A percentile compares a stretch with the other conserved stretches of the same genome.
phyloP scores from a whole-genome alignment of 2,888 invertebrate species.

The Cerastis leucographa region DNA sequence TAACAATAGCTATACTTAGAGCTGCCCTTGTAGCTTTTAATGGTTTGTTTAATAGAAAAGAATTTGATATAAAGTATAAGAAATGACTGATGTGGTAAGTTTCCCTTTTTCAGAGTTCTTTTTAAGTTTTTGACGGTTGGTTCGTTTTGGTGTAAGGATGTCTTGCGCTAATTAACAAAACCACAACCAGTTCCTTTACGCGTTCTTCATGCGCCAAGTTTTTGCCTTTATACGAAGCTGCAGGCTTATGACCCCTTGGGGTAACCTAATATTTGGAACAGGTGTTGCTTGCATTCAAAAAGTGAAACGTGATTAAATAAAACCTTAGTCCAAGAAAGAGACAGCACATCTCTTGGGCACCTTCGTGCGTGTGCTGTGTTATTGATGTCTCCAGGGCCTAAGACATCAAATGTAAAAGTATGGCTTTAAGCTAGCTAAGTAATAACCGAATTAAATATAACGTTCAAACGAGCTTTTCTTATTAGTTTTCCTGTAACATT shows the following conservation, averaged over 20 bases:
- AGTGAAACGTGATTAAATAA: background rate
- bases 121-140: background rate
- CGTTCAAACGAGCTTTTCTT: background rate
- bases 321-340: background rate
- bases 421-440: background rate
- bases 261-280: conserved; percentile 6
- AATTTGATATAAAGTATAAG: background rate
- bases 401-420: background rate
- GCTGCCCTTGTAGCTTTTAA: background rate
- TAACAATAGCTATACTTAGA: conserved; percentile 25
- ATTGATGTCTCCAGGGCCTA: background rate
- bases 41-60: conserved; percentile 6
- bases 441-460: background rate
- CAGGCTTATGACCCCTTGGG: background rate
- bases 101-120: conserved; percentile 2
- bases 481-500: background rate
- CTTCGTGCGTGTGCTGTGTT: background rate
- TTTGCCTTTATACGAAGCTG: conserved; percentile 15
- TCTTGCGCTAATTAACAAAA: conserved; percentile 53
- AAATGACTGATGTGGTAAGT: background rate
- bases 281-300: background rate
- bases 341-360: background rate
- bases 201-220: conserved; percentile 24
- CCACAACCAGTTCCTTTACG: conserved; percentile 50
- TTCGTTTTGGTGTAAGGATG: conserved; percentile 37